phyloP scores from a whole-genome alignment of 2,797 vertebrate genomes.

The Varecia variegata region DNA sequence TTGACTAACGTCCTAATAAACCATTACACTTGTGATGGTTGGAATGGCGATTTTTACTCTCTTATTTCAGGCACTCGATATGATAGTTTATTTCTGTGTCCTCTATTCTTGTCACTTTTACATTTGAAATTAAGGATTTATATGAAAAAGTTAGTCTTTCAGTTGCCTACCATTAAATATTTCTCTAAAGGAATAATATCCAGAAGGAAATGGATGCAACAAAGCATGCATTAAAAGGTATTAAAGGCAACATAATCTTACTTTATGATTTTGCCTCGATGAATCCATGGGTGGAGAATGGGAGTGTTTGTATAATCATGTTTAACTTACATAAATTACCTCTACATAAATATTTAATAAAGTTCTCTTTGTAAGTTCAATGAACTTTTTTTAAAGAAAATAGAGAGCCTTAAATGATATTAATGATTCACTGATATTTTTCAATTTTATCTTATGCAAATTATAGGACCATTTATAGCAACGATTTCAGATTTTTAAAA shows the following conservation, averaged over 20 bases:
- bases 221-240: background rate
- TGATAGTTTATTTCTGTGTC: background rate
- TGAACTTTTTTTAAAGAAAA: background rate
- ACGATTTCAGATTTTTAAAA: conserved; percentile 6
- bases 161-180: background rate
- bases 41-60: background rate
- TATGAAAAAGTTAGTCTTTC: background rate
- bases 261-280: background rate
- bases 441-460: conserved; percentile 26
- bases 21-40: background rate
- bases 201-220: background rate
- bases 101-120: background rate
- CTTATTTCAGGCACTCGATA: background rate
- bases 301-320: background rate
- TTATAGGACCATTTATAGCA: background rate
- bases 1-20: background rate
- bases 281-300: background rate
- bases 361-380: background rate
- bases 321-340: background rate
- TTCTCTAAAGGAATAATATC: background rate
- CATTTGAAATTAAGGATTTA: background rate
- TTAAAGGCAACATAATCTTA: background rate
- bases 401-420: background rate
- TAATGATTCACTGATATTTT: background rate
- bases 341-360: background rate